Percentiles rank a stretch among this genome's conserved stretches.
Conservation (phyloP, 1,140 invertebrate genomes). For the Lasioglossum albipes region DNA sequence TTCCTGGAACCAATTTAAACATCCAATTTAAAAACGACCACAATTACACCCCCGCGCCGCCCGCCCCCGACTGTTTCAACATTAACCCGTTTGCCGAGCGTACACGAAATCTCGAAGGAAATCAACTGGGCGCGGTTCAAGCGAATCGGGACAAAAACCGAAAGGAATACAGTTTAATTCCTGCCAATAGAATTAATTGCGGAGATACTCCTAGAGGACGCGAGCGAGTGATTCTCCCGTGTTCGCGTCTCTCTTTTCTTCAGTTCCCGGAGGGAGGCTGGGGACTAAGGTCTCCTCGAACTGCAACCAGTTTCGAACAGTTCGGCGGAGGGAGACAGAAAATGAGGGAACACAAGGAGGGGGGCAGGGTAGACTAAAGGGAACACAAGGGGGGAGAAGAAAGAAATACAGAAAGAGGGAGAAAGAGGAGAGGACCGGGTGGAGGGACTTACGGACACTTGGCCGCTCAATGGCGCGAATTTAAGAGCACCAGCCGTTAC, state of each 20-base stretch:
- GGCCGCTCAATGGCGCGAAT: conserved; percentile 79
- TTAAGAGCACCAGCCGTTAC: conserved; percentile 79
- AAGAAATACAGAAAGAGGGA: conserved; percentile 28
- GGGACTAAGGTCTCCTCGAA: conserved; percentile 58
- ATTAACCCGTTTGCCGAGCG: neutral
- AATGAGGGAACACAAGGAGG: conserved; percentile 32
- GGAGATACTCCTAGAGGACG: conserved; percentile 45
- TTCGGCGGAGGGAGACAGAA: conserved; percentile 70
- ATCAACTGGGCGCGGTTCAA: neutral
- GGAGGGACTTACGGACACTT: conserved; percentile 79
- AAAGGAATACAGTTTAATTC: conserved; percentile 44
- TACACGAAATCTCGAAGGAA: conserved; percentile 3
- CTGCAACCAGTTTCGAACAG: conserved; percentile 77
- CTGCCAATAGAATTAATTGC: conserved; percentile 63
- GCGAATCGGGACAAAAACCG: neutral
- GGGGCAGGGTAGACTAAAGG: too few species aligned
- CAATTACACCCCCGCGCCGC: neutral
- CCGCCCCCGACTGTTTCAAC: neutral
- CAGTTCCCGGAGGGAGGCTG: conserved; percentile 55
- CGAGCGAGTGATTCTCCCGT: conserved; percentile 43
- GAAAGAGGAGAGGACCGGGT: conserved; percentile 54
- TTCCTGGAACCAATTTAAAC: neutral
- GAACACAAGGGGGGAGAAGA: conserved; percentile 10
- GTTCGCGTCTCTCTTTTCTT: conserved; percentile 53
- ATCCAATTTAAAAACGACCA: conserved; percentile 12